Evolutionary conservation across 2,888 invertebrate genomes (phyloP).

Genomic region (Microdon myrmicae): DNA sequence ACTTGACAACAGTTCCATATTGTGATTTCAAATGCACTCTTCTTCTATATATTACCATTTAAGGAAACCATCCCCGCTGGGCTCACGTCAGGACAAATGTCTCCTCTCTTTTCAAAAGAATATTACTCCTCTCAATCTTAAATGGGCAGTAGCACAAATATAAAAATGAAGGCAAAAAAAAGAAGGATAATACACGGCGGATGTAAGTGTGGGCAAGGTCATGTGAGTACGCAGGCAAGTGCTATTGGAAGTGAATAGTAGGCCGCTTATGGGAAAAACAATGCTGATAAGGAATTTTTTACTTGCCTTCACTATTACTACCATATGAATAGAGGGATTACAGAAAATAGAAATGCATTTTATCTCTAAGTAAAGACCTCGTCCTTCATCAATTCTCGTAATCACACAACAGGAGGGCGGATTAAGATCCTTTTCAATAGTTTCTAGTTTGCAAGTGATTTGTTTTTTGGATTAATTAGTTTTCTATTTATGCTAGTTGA

Average conservation of each 20-base stretch:
- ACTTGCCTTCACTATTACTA: too few species aligned
- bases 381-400: too few species aligned
- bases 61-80: constrained; percentile 13
- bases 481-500: too few species aligned
- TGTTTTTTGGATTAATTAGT: constrained; percentile 21
- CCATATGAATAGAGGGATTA: too few species aligned
- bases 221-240: constrained; percentile 9
- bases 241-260: constrained; percentile 12
- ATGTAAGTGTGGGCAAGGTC: constrained; percentile 23
- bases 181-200: not conserved
- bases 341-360: too few species aligned
- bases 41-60: constrained; percentile 31
- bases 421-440: too few species aligned
- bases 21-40: too few species aligned
- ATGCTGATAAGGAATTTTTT: too few species aligned
- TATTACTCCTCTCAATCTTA: constrained; percentile 20
- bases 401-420: too few species aligned
- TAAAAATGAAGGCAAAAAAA: not conserved
- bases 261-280: constrained; percentile 5
- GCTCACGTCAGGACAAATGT: constrained; percentile 3
- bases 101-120: constrained; percentile 9
- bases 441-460: too few species aligned
- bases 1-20: too few species aligned
- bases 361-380: too few species aligned
- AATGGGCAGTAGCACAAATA: constrained; percentile 1